A percentile compares a stretch with the other conserved stretches of the same genome.
Conservation (phyloP, 2,888 invertebrate species). For the Synergus japonicus region DNA sequence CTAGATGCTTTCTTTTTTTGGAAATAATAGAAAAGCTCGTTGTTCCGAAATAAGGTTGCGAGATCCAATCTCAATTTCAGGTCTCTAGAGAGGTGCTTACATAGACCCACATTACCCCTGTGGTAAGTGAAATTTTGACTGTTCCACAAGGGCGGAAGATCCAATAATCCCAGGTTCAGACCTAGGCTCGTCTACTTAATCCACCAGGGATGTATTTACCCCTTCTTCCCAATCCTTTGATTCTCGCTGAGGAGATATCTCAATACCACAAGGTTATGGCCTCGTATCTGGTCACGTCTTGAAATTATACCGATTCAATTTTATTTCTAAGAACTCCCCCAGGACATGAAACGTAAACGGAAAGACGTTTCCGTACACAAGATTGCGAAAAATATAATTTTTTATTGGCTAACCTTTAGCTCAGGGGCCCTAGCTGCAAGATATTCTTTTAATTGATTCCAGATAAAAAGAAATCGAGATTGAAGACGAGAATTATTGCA, state of each 20-base stretch:
- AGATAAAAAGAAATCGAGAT: background rate
- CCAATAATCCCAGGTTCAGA: constrained; percentile 58
- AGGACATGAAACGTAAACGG: background rate
- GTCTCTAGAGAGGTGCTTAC: constrained; percentile 18
- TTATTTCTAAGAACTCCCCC: constrained; percentile 62
- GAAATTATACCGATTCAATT: constrained; percentile 66
- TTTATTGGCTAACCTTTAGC: constrained; percentile 1
- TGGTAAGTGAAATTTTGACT: constrained; percentile 66
- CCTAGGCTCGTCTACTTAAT: constrained; percentile 51
- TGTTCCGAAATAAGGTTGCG: constrained; percentile 19
- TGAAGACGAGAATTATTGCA: background rate
- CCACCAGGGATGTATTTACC: constrained; percentile 54
- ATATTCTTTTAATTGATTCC: background rate
- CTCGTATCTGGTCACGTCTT: constrained; percentile 51
- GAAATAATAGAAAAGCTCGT: constrained; percentile 12
- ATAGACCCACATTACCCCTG: constrained; percentile 17
- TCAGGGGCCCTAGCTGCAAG: background rate
- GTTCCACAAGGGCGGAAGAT: constrained; percentile 60
- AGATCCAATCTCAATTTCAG: constrained; percentile 39
- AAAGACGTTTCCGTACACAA: constrained; percentile 6
- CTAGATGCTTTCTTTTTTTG: background rate
- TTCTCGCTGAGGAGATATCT: background rate
- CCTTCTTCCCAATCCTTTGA: constrained; percentile 40
- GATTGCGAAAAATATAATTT: background rate
- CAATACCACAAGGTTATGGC: constrained; percentile 20